Conservation (phyloP, 2,888 invertebrate genomes). For the Argyresthia albistria region DNA sequence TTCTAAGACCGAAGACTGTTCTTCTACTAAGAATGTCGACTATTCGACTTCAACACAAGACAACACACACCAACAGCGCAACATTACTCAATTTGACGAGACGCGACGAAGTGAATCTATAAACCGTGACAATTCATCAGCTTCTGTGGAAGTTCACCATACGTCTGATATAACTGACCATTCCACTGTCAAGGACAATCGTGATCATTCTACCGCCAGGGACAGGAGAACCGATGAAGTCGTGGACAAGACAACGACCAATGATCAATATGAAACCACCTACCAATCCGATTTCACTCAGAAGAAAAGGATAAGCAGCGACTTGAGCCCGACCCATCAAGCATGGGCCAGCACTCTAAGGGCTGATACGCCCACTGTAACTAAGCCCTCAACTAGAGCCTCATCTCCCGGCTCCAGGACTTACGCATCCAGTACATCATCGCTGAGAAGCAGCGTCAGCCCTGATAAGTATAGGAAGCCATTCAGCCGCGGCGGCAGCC, state of each 20-base stretch:
- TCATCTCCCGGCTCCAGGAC: constrained; percentile 70
- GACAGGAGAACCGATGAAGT: constrained; percentile 18
- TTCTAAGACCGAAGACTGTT: neutral
- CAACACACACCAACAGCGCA: neutral
- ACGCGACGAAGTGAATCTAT: neutral
- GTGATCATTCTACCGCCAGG: neutral
- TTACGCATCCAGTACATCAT: constrained; percentile 64
- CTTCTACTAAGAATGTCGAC: neutral
- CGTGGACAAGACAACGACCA: constrained; percentile 33
- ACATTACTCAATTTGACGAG: neutral
- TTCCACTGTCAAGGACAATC: neutral
- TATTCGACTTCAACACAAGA: neutral
- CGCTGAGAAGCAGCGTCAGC: constrained; percentile 66
- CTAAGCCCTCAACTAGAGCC: constrained; percentile 45
- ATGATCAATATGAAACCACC: constrained; percentile 72
- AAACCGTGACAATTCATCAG: neutral
- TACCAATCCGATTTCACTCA: constrained; percentile 72
- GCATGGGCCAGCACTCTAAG: constrained; percentile 83
- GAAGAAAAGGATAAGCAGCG: constrained; percentile 70
- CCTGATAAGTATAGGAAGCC: constrained; percentile 55
- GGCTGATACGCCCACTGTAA: constrained; percentile 67
- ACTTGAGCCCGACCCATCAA: constrained; percentile 81
- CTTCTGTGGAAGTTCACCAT: neutral
- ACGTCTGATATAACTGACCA: constrained; percentile 13
- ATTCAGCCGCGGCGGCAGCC: constrained; percentile 44